phyloP scores from a whole-genome alignment of 2,113 vertebrate species.

The Potamarius usumacintae region DNA sequence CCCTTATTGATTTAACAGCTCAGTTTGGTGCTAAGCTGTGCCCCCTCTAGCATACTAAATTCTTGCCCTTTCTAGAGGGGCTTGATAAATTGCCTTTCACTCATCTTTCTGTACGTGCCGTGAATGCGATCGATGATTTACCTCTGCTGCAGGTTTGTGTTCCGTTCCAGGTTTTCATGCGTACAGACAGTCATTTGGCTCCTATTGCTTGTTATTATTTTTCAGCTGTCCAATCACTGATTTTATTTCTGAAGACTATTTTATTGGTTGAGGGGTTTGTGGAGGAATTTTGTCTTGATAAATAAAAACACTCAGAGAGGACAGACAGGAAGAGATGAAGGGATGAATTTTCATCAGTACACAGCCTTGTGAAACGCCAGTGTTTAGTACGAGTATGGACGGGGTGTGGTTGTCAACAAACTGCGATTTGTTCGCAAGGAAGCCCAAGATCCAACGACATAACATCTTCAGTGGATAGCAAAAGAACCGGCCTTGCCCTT shows the following conservation, averaged over 20 bases:
- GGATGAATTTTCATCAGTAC: not conserved
- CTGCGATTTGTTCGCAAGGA: not conserved
- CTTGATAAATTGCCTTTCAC: conserved; percentile 47
- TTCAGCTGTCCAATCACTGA: not conserved
- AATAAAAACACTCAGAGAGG: not conserved
- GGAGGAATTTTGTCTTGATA: not conserved
- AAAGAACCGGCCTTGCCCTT: not conserved
- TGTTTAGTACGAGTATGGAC: not conserved
- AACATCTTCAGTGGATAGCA: not conserved
- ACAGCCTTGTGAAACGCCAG: not conserved
- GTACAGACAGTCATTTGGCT: not conserved
- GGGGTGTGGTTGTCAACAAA: not conserved
- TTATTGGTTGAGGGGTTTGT: not conserved
- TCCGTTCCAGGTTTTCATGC: not conserved
- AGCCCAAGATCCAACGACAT: not conserved
- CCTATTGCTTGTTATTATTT: not conserved
- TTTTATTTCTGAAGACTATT: not conserved
- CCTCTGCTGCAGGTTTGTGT: conserved; percentile 11
- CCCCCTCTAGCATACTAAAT: conserved; percentile 54
- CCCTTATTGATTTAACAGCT: conserved; percentile 55
- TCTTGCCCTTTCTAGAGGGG: conserved; percentile 44
- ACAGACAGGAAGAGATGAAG: not conserved
- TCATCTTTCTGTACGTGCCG: conserved; percentile 48
- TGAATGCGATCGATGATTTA: conserved; percentile 46
- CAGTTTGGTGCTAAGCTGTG: conserved; percentile 46